Percentiles rank a stretch among this genome's conserved stretches.
phyloP scores from a whole-genome alignment of 2,113 vertebrate genomes.

The Periophthalmodon schlosseri region DNA sequence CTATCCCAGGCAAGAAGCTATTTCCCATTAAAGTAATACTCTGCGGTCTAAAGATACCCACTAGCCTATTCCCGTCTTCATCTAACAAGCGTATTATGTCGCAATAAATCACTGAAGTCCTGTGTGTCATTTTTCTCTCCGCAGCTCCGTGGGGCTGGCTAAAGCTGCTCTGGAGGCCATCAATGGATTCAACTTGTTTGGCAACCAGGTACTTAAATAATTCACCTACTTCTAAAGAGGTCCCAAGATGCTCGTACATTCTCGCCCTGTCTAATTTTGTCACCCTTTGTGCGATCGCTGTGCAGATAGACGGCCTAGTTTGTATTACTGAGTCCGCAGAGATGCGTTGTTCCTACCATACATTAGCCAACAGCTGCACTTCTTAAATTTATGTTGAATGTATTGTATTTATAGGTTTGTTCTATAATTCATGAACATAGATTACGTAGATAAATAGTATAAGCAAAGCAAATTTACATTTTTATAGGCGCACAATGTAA shows the following conservation, averaged over 20 bases:
- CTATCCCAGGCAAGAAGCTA: slow-evolving; percentile 12
- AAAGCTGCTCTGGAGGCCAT: slow-evolving; percentile 98
- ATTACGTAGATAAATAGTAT: no score
- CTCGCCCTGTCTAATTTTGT: not conserved
- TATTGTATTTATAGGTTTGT: not conserved
- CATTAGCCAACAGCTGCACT: not conserved
- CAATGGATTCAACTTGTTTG: slow-evolving; percentile 98
- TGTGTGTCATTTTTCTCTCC: slow-evolving; percentile 36
- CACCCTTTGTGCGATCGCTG: not conserved
- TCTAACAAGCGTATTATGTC: slow-evolving; percentile 9
- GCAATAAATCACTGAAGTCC: slow-evolving; percentile 11
- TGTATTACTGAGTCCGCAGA: slow-evolving; percentile 7
- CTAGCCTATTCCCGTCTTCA: not conserved
- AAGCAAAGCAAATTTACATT: no score
- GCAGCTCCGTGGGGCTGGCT: slow-evolving; percentile 93
- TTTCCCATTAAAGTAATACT: slow-evolving; percentile 34
- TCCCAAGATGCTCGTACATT: not conserved
- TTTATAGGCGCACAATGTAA: no score
- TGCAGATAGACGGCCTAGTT: slow-evolving; percentile 12
- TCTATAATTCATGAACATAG: no score
- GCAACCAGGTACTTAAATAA: slow-evolving; percentile 88
- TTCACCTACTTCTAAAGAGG: not conserved
- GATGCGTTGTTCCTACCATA: slow-evolving; percentile 6
- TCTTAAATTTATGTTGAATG: not conserved
- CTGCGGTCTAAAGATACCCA: slow-evolving; percentile 6